Conservation (phyloP, 2,113 vertebrate species). For the Symphodus melops region DNA sequence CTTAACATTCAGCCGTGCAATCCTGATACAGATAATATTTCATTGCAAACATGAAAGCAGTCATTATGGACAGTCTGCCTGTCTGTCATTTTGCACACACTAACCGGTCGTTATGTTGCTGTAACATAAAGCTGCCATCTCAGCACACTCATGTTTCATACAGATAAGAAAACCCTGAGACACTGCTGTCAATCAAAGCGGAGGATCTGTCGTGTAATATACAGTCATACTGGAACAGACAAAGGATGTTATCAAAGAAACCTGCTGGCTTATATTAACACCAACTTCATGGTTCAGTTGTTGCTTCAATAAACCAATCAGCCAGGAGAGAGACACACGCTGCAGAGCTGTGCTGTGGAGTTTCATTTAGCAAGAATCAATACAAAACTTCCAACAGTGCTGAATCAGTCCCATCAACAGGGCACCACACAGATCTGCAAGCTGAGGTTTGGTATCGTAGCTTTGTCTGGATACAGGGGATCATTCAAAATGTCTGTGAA, state of each 20-base stretch:
- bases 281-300: no score
- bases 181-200: background rate
- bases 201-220: background rate
- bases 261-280: background rate
- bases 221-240: background rate
- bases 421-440: no score
- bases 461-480: no score
- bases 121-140: constrained; percentile 11
- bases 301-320: background rate
- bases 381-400: no score
- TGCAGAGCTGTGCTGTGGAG: background rate
- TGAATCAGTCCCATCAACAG: no score
- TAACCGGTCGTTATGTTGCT: background rate
- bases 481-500: no score
- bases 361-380: no score
- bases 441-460: no score
- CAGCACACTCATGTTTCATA: constrained; percentile 1
- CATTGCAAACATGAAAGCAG: background rate
- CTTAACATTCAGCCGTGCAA: no score
- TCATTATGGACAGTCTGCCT: background rate
- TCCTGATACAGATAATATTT: no score
- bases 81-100: background rate
- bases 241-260: no score
- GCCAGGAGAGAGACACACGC: background rate
- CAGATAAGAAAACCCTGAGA: background rate